Evolutionary conservation across 2,888 invertebrate genomes (phyloP), one percentile per base, ranked within the genome.

Genomic region (Latheticus oryzae): DNA sequence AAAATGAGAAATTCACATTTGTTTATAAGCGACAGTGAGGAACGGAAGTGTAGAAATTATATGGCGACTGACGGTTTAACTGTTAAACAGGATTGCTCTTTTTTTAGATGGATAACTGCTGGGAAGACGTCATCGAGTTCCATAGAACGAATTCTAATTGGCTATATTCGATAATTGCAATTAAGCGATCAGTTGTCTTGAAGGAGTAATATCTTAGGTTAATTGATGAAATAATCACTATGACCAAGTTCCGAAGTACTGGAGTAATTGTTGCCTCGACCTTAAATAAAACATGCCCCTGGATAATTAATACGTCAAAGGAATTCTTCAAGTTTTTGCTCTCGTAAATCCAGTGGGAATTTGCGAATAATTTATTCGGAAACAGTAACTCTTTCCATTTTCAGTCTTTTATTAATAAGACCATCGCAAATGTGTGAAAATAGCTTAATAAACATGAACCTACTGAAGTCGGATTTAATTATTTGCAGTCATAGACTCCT

Each of bases 221-320:
- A 47, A 47, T 47, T 47, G 47, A 47, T 47, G 35, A 24, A 35
- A 35, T 47, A 47, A 42, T 42, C 42, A 26, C 8, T 26, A 16
- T 42, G 42, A 42, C 42, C 38, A 26, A 42, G 26, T 16, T 9
- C 21, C 26, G 42, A 42, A 42, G 28, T 16, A 13, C 17, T 21
- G 35, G 19, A 12, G 12, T 38, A 26, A 16, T n/a, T n/a, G n/a
- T n/a, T n/a, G n/a, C 42, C 42, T 42, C 42, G 42, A 42, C 42
- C 42, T 42, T 42, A 42, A 23, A 38, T 7, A 17, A 15, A 7
- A 37, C 37, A 13, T 11, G 32, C 7, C 5, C n/a, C n/a, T n/a
- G n/a, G n/a, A n/a, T n/a, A n/a, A n/a, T n/a, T n/a, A n/a, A n/a
- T n/a, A n/a, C n/a, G n/a, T n/a, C n/a, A n/a, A n/a, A n/a, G n/a